phyloP scores from a whole-genome alignment of 2,888 invertebrate species.

The Xanthorhoe spadicearia region DNA sequence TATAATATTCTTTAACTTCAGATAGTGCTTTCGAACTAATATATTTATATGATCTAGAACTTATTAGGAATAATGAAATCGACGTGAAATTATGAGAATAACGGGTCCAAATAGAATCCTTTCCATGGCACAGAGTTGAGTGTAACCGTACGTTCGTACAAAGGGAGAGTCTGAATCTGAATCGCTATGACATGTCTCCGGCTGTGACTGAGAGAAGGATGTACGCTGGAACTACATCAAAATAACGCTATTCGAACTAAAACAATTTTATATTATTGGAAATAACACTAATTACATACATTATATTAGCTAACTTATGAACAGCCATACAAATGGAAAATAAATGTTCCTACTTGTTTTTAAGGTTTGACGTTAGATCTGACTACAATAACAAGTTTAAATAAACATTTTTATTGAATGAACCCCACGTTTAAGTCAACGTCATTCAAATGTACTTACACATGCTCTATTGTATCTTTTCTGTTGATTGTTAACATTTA shows the following conservation, averaged over 20 bases:
- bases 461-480: slow-evolving; percentile 10
- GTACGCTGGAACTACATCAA: slow-evolving; percentile 64
- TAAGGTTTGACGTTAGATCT: slow-evolving; percentile 24
- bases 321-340: slow-evolving; percentile 63
- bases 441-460: slow-evolving; percentile 15
- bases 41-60: slow-evolving; percentile 85
- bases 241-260: slow-evolving; percentile 67
- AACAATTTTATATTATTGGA: slow-evolving; percentile 70
- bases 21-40: slow-evolving; percentile 58
- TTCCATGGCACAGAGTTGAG: slow-evolving; percentile 49
- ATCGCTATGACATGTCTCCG: slow-evolving; percentile 50
- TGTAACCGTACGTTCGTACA: slow-evolving; percentile 50
- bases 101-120: slow-evolving; percentile 45
- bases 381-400: slow-evolving; percentile 11
- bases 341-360: slow-evolving; percentile 42
- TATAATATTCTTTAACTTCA: slow-evolving; percentile 50
- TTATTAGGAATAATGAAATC: slow-evolving; percentile 71
- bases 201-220: slow-evolving; percentile 45
- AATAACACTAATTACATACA: slow-evolving; percentile 76
- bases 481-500: slow-evolving; percentile 4
- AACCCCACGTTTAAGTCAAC: slow-evolving; percentile 9
- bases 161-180: slow-evolving; percentile 45
- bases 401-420: slow-evolving; percentile 4
- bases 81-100: slow-evolving; percentile 56
- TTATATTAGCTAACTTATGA: slow-evolving; percentile 72